These are phyloP conservation scores for Pilophorus perplexus DNA, from an alignment of 2,888 invertebrate genomes.

Conservation along the genomic window DNA sequence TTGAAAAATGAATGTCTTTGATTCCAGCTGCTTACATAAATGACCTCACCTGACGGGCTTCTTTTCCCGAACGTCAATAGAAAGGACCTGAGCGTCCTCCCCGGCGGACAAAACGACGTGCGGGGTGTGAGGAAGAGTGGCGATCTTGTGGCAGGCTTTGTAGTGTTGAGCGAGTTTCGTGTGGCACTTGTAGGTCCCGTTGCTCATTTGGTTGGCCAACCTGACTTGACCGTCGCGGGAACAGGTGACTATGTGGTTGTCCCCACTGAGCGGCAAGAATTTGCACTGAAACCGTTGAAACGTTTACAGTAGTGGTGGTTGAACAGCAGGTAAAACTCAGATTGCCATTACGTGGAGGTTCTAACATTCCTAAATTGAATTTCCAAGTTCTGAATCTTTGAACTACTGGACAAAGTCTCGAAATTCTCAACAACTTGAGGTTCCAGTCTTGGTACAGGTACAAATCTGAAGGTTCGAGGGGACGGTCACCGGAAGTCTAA, in stretches of 20 bases:
- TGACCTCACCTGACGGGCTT: constrained; percentile 59
- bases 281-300: constrained; percentile 59
- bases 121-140: constrained; percentile 71
- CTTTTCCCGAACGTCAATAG: constrained; percentile 75
- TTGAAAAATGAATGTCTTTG: too few relatives aligned
- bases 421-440: too few relatives aligned
- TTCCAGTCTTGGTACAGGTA: too few relatives aligned
- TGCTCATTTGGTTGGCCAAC: constrained; percentile 57
- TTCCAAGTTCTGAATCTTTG: too few relatives aligned
- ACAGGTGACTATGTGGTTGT: constrained; percentile 81
- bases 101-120: constrained; percentile 77
- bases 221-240: constrained; percentile 85
- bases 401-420: too few relatives aligned
- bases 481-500: too few relatives aligned
- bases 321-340: too few relatives aligned
- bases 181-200: constrained; percentile 55
- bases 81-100: constrained; percentile 80
- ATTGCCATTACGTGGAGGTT: too few relatives aligned
- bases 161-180: constrained; percentile 67
- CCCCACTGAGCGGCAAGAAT: constrained; percentile 76
- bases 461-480: too few relatives aligned
- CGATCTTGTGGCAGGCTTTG: constrained; percentile 81
- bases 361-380: too few relatives aligned
- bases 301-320: too few relatives aligned
- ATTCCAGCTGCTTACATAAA: too few relatives aligned